Percentiles rank a stretch among this genome's conserved stretches.
phyloP scores from a whole-genome alignment of 2,113 vertebrate genomes.

The Mormyrus lacerda region DNA sequence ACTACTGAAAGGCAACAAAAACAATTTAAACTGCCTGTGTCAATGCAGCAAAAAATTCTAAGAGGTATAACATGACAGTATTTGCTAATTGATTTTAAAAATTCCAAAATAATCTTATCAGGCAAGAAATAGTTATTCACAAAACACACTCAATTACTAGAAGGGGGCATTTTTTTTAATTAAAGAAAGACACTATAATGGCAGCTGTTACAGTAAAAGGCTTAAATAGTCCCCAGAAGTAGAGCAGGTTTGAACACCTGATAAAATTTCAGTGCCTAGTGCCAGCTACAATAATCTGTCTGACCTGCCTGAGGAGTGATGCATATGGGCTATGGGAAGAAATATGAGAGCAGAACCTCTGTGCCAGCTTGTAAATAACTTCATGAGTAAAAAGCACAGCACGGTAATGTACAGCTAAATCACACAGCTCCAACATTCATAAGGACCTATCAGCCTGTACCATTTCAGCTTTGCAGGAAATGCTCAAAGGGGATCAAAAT shows the following conservation, averaged over 20 bases:
- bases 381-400: neutral
- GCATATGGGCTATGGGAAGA: neutral
- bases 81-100: neutral
- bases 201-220: neutral
- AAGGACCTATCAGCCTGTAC: neutral
- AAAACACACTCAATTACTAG: neutral
- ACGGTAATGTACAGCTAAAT: neutral
- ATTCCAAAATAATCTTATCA: neutral
- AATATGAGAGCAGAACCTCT: neutral
- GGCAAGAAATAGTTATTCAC: neutral
- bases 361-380: neutral
- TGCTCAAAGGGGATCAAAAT: neutral
- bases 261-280: neutral
- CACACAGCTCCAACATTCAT: neutral
- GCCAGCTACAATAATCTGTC: neutral
- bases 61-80: neutral
- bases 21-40: neutral
- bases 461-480: neutral
- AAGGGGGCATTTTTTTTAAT: neutral
- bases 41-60: neutral
- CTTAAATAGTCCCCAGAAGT: neutral
- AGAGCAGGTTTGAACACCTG: neutral
- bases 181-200: neutral
- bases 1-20: neutral
- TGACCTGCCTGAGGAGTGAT: neutral